Base-by-base conservation (phyloP, 2,113 vertebrate genomes). In the Lanius collurio region DNA sequence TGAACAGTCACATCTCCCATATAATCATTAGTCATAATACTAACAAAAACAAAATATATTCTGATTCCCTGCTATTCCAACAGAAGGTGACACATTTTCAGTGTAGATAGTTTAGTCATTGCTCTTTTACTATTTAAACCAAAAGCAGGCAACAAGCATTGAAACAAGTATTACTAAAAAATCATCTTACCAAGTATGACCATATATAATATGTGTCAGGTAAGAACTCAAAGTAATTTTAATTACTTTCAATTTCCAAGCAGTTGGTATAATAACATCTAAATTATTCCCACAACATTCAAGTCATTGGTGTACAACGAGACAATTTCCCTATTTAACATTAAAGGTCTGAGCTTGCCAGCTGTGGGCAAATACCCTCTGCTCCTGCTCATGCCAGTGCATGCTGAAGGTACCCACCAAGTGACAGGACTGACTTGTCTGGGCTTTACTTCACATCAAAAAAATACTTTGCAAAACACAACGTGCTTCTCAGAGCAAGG, bases 1-100 rank as follows among this genome's bases (percentile, higher is more conserved):
- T 56, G 53, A 92, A 68, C 31, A 59, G 50, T 67, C 30, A 47
- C 14, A 65, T 67, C 21, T 44, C 24, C 23, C 23, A 46, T 53
- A 63, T 24, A 78, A 75, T 37, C 53, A 68, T 49, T 84, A 88
- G 31, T 57, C 42, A 80, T 55, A 75, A 88, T 67, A 87, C 53
- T 67, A 93, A 94, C 42, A 83, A 92, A 77, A 92, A 67, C 67
- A 91, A 83, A 83, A 63, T 70, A 83, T 60, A 71, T 94, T 89
- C 60, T 74, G 76, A 76, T 56, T 95, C 37, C 55, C 56, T 42
- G 16, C 49, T 90, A 82, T 84, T 95, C 6, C 31, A 86, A 11
- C 21, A 78, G 57, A 79, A 91, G 41, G 68, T 68, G 64, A 78
- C n/a, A 92, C 18, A 73, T 37, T 84, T 92, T 27, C 53, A 55